These are phyloP conservation scores for Paradoxurus hermaphroditus DNA, from an alignment of 2,113 vertebrate genomes.

Conservation along the genomic window DNA sequence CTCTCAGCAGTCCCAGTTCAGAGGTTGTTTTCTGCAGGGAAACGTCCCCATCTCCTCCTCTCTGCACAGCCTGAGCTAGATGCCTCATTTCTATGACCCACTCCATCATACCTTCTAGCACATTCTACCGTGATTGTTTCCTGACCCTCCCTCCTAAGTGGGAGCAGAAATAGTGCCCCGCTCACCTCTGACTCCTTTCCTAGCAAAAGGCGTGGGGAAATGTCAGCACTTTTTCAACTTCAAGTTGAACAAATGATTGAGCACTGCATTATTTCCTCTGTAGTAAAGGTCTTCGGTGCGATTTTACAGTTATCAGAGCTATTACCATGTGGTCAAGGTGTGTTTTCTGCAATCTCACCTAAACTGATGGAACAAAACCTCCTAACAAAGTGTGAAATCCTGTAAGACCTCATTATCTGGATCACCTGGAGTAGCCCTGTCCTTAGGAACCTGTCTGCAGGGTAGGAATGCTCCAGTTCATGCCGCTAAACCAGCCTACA, in stretches of 20 bases:
- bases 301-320: background rate
- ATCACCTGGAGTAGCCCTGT: background rate
- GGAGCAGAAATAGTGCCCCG: background rate
- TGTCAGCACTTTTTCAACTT: background rate
- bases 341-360: conserved; percentile 29
- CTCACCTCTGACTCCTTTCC: background rate
- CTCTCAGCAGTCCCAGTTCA: background rate
- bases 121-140: background rate
- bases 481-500: background rate
- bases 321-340: background rate
- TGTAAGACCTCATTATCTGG: background rate
- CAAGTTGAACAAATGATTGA: background rate
- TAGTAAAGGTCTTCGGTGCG: background rate
- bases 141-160: background rate
- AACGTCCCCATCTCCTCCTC: background rate
- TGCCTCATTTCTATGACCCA: background rate
- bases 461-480: too few relatives aligned
- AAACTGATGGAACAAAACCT: conserved; percentile 15
- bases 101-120: background rate
- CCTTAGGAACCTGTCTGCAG: background rate
- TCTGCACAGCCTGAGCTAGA: background rate
- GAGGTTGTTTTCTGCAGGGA: background rate
- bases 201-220: background rate
- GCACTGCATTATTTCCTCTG: background rate
- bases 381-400: conserved; percentile 44